phyloP scores from a whole-genome alignment of 2,797 vertebrate genomes.

The Poeciliopsis turneri region DNA sequence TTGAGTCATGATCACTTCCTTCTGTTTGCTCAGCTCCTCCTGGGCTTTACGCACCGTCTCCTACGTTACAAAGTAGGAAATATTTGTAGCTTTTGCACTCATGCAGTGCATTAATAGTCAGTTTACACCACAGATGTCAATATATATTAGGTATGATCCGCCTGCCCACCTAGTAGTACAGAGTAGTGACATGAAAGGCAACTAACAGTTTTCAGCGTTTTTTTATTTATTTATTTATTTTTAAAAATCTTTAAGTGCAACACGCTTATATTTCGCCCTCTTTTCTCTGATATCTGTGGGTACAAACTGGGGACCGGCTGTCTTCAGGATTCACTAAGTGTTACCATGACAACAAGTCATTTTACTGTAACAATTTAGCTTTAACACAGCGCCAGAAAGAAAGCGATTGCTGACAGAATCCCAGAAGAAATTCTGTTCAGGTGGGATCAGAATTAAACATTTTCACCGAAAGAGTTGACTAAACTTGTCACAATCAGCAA shows the following conservation, averaged over 20 bases:
- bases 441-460: not conserved
- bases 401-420: not conserved
- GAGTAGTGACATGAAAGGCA: not conserved
- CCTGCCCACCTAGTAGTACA: not conserved
- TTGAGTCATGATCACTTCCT: constrained; percentile 85
- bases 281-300: not conserved
- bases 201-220: not conserved
- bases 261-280: not conserved
- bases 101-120: not conserved
- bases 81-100: not conserved
- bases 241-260: not conserved
- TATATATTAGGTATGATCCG: not conserved
- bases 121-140: not conserved
- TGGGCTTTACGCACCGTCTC: constrained; percentile 86
- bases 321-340: not conserved
- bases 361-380: not conserved
- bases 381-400: not conserved
- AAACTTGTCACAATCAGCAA: too few species aligned
- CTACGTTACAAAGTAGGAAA: constrained; percentile 63
- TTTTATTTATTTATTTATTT: not conserved
- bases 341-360: not conserved
- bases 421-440: not conserved
- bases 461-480: too few species aligned
- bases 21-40: constrained; percentile 87
- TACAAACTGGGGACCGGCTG: not conserved